These are phyloP conservation scores for Scolopax bukidnonensis DNA, from an alignment of 2,797 vertebrate genomes.

Conservation along the genomic window DNA sequence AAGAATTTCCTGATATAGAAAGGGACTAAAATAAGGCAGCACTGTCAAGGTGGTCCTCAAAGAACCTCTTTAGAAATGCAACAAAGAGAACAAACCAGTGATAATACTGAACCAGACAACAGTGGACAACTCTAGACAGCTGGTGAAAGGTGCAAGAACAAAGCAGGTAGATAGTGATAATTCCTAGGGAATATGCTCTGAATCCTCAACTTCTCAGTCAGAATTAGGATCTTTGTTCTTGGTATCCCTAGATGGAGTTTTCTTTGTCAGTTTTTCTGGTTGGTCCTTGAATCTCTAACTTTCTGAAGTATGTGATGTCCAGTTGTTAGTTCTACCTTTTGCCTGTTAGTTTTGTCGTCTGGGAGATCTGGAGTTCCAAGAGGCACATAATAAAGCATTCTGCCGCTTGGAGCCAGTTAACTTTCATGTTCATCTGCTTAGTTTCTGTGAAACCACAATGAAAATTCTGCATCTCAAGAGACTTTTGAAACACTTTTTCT, in stretches of 20 bases:
- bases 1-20: not conserved
- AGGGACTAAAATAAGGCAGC: not conserved
- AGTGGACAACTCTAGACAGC: not conserved
- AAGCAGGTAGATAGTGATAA: not conserved
- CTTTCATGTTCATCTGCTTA: not conserved
- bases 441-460: not conserved
- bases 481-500: slow-evolving; percentile 14
- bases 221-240: not conserved
- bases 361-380: not conserved
- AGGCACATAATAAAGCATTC: not conserved
- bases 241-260: not conserved
- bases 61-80: not conserved
- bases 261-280: not conserved
- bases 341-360: not conserved
- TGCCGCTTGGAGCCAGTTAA: not conserved
- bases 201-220: not conserved
- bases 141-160: not conserved
- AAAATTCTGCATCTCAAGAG: slow-evolving; percentile 2
- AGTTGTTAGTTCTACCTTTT: not conserved
- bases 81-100: not conserved
- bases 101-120: not conserved
- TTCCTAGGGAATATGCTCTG: not conserved
- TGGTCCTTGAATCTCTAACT: not conserved
- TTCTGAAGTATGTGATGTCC: not conserved
- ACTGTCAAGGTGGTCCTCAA: not conserved